Evolutionary conservation across 2,888 invertebrate species (phyloP).

Genomic region (Argyra leucocephala): DNA sequence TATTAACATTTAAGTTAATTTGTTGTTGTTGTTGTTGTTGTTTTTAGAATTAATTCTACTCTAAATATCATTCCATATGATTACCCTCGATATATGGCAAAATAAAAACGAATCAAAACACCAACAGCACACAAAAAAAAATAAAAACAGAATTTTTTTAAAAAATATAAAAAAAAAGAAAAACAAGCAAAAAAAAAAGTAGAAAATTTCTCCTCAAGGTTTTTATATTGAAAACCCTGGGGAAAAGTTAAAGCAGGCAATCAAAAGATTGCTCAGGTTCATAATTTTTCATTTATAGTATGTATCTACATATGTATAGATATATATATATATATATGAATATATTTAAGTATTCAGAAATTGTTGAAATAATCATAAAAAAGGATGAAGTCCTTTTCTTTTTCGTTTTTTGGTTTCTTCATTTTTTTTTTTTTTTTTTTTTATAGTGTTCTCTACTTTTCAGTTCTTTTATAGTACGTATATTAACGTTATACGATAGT

Average conservation of each 20-base stretch:
- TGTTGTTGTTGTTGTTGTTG: too few relatives aligned
- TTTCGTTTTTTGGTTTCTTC: too few relatives aligned
- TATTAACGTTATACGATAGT: too few relatives aligned
- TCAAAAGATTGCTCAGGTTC: conserved; percentile 6
- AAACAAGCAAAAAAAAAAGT: neutral
- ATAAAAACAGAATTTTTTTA: neutral
- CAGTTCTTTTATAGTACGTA: too few relatives aligned
- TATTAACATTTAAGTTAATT: too few relatives aligned
- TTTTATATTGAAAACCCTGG: conserved; percentile 4
- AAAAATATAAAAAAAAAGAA: neutral
- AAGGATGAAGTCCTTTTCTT: neutral
- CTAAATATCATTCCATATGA: too few relatives aligned
- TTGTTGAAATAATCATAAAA: neutral
- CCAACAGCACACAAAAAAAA: neutral
- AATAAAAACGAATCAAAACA: too few relatives aligned
- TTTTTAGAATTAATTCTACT: too few relatives aligned
- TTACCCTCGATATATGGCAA: too few relatives aligned
- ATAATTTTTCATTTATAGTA: neutral
- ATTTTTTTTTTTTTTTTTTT: too few relatives aligned
- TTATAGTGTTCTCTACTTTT: too few relatives aligned
- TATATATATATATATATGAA: neutral
- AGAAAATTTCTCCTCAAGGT: neutral
- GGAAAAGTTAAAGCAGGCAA: neutral
- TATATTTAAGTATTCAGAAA: neutral
- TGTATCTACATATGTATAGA: neutral